These are phyloP conservation scores for Hippopotamyrus pictus DNA, from an alignment of 2,797 vertebrate species.

Conservation along the genomic window DNA sequence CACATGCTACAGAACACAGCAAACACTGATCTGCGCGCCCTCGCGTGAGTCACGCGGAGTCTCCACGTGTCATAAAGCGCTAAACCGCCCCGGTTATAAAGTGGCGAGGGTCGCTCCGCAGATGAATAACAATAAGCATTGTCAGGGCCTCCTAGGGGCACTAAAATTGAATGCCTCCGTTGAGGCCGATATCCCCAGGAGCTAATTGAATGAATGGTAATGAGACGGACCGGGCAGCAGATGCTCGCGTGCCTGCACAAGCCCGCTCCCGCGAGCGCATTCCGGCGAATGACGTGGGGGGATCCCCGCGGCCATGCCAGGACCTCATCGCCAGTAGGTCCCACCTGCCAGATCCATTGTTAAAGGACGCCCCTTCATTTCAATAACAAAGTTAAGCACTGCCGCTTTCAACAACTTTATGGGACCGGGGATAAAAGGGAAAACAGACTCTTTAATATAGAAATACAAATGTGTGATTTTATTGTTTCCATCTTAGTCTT, in stretches of 20 bases:
- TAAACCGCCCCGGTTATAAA: conserved; percentile 24
- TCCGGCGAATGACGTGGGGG: conserved; percentile 64
- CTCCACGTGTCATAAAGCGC: conserved; percentile 38
- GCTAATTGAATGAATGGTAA: conserved; percentile 81
- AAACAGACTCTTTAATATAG: background rate
- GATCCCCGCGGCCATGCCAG: conserved; percentile 62
- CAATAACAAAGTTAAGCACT: conserved; percentile 78
- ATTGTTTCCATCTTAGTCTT: background rate
- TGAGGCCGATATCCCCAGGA: conserved; percentile 55
- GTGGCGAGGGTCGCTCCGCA: conserved; percentile 18
- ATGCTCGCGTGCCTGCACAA: conserved; percentile 97
- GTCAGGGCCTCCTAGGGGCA: conserved; percentile 38
- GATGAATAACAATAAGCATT: conserved; percentile 49
- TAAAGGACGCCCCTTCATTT: conserved; percentile 60
- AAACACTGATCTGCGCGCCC: conserved; percentile 3
- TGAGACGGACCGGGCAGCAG: conserved; percentile 75
- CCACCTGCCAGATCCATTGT: conserved; percentile 94
- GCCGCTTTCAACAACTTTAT: conserved; percentile 64
- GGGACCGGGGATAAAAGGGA: conserved; percentile 41
- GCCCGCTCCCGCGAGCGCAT: conserved; percentile 65
- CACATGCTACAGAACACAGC: background rate
- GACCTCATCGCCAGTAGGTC: conserved; percentile 60
- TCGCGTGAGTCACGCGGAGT: conserved; percentile 19
- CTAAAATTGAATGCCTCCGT: conserved; percentile 53
- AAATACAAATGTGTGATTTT: background rate